A percentile compares a stretch with the other conserved stretches of the same genome.
Conservation (phyloP, 2,888 invertebrate genomes). For the Neelides folsomi region DNA sequence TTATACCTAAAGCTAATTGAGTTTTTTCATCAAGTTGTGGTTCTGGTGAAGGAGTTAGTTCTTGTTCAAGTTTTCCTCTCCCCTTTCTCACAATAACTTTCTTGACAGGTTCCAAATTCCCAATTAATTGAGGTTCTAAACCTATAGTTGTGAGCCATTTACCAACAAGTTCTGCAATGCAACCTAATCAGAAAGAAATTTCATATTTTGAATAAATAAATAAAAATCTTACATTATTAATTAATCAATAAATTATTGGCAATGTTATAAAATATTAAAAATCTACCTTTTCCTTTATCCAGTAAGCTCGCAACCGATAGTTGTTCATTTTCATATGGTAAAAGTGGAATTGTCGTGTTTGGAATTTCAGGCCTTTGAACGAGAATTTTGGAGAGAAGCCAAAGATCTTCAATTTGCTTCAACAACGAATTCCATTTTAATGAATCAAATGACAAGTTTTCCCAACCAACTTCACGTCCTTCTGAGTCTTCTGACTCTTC, state of each 20-base stretch:
- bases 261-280: background rate
- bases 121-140: constrained; percentile 47
- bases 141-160: constrained; percentile 69
- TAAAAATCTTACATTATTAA: too few relatives aligned
- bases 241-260: too few relatives aligned
- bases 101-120: constrained; percentile 7
- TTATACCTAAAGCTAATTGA: background rate
- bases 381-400: constrained; percentile 60
- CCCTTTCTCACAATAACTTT: constrained; percentile 11
- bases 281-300: constrained; percentile 39
- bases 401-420: constrained; percentile 76
- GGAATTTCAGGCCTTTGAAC: constrained; percentile 16
- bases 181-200: constrained; percentile 47
- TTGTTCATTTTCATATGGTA: constrained; percentile 14
- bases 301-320: constrained; percentile 37
- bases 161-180: constrained; percentile 76
- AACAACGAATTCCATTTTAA: constrained; percentile 76
- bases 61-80: constrained; percentile 5
- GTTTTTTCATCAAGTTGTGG: constrained; percentile 1
- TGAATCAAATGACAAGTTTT: constrained; percentile 67
- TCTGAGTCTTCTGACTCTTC: constrained; percentile 34
- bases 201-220: too few relatives aligned
- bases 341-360: constrained; percentile 16
- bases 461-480: constrained; percentile 49
- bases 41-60: too few relatives aligned